Evolutionary conservation across 1,140 invertebrate species (phyloP), one percentile per base, ranked within the genome.

Genomic region (Phenacoccus solenopsis): DNA sequence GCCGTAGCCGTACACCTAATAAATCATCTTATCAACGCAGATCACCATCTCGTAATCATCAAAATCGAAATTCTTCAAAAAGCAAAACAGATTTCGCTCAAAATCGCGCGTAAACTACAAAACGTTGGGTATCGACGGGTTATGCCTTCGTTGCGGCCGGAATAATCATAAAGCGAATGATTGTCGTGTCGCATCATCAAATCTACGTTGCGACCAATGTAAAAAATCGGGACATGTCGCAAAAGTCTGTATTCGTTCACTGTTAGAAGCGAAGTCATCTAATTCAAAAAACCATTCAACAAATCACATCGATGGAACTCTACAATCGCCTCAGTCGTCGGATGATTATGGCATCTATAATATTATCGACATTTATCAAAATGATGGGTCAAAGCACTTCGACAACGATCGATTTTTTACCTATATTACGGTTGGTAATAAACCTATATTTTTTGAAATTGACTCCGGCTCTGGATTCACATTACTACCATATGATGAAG

Each of bases 401-500:
- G 38, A 49, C 3, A n/a, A 64, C 24, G 61, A 64, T 20, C 21
- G 61, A 10, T 64, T 22, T 64, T 64, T 64, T 64, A 28, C 27
- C 7, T n/a, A 27, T 35, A 28, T 25, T 22, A 3, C 20, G 13
- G 38, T 72, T 20, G 28, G 70, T 16, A 49, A 61, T 3, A 59
- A 24, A 67, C n/a, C 22, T 13, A n/a, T 35, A 28, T 32, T 22
- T 9, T 72, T 72, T 21, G 57, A 72, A 64, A 59, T 70, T 1
- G 71, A 72, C 70, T 67, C 71, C 28, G 59, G 71, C n/a, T 13
- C 49, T 25, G 28, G 38, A 57, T 12, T 21, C 1, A 70, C 69
- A 16, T 32, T 72, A 4, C 28, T 70, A 24, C 56, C 56, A 12
- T 21, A 67, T 38, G n/a, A 49, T 9, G 20, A 67, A 1, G 16